Conservation (phyloP, 1,140 invertebrate species). For the Trichoplusia ni region DNA sequence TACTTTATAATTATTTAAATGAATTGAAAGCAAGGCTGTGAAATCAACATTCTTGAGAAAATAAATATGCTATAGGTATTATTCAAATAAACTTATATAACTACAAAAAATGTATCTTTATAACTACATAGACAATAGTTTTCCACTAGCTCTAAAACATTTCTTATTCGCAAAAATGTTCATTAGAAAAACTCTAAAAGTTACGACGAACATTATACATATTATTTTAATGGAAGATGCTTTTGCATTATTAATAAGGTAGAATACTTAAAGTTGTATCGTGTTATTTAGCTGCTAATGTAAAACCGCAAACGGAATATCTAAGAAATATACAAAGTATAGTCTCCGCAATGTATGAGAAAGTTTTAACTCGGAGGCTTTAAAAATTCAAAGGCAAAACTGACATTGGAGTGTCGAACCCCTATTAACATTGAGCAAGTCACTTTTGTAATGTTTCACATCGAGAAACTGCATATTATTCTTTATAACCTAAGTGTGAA, state of each 20-base stretch:
- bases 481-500: constrained; percentile 41
- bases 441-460: constrained; percentile 52
- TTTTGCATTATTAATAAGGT: neutral
- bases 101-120: no score
- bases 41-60: no score
- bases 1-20: no score
- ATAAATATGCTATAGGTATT: no score
- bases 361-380: constrained; percentile 56
- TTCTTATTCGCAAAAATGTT: no score
- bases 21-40: no score
- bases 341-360: constrained; percentile 46
- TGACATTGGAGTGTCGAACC: constrained; percentile 51
- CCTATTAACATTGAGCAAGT: constrained; percentile 60
- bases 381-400: constrained; percentile 62
- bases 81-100: no score
- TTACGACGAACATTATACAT: constrained; percentile 19
- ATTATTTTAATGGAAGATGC: constrained; percentile 16
- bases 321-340: constrained; percentile 1
- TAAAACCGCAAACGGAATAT: constrained; percentile 21
- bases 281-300: constrained; percentile 10
- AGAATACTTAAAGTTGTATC: constrained; percentile 15
- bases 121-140: no score
- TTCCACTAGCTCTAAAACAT: no score
- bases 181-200: no score
- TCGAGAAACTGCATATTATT: constrained; percentile 48